Conservation (phyloP, 1,140 invertebrate species). For the Piezodorus guildinii region DNA sequence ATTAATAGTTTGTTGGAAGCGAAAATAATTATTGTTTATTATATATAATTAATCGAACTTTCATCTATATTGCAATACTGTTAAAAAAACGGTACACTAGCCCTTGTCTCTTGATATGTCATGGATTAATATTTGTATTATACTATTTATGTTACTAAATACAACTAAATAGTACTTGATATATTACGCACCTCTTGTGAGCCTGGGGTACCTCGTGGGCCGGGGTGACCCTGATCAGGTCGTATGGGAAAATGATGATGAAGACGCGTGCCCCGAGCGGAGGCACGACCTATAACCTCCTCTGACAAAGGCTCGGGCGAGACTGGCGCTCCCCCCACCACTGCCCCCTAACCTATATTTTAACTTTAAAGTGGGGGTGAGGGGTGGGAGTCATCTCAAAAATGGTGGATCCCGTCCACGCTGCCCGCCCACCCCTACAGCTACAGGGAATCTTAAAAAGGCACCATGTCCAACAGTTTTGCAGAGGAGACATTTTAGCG, state of each 20-base stretch:
- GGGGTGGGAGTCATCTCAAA: neutral
- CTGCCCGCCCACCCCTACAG: neutral
- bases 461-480: too few species aligned
- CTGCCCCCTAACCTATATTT: neutral
- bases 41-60: too few species aligned
- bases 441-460: too few species aligned
- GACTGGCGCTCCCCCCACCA: conserved; percentile 1
- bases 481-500: too few species aligned
- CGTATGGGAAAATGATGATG: conserved; percentile 13
- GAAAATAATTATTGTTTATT: too few species aligned
- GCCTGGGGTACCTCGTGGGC: neutral
- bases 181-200: conserved; percentile 1
- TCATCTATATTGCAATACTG: too few species aligned
- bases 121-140: too few species aligned
- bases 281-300: neutral
- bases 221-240: conserved; percentile 3
- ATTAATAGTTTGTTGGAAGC: too few species aligned
- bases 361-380: neutral
- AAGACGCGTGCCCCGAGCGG: conserved; percentile 2
- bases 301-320: neutral
- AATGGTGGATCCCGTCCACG: neutral
- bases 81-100: too few species aligned
- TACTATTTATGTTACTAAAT: too few species aligned
- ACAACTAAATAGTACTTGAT: too few species aligned
- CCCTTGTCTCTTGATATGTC: too few species aligned